phyloP scores from a whole-genome alignment of 2,113 vertebrate species.

The Gasterosteus nipponicus region DNA sequence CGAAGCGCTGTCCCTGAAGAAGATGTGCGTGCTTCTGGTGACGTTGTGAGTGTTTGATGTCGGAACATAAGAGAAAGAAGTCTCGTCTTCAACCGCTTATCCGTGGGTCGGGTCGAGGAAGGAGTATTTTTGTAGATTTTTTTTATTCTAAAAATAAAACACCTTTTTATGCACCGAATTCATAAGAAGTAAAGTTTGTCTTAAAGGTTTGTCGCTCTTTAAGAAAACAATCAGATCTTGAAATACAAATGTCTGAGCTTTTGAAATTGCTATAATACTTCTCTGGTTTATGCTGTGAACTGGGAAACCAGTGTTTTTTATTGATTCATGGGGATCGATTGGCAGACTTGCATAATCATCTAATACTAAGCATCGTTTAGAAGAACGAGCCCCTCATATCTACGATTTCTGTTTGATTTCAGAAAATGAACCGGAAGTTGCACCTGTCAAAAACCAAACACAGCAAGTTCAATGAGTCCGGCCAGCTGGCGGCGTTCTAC shows the following conservation, averaged over 20 bases:
- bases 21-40: constrained; percentile 7
- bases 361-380: neutral
- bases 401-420: constrained; percentile 45
- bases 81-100: no score
- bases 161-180: neutral
- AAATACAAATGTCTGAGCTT: neutral
- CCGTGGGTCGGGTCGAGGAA: no score
- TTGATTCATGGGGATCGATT: neutral
- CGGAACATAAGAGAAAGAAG: neutral
- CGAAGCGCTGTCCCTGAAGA: neutral
- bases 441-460: constrained; percentile 89
- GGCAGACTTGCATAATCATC: neutral
- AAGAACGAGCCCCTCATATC: neutral
- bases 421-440: constrained; percentile 87
- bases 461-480: constrained; percentile 89
- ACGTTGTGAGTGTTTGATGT: constrained; percentile 14
- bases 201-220: neutral
- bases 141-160: constrained; percentile 26
- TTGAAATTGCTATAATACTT: neutral
- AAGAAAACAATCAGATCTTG: neutral
- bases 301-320: neutral
- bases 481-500: constrained; percentile 87
- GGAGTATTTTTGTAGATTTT: neutral
- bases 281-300: neutral
- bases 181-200: neutral